These are phyloP conservation scores for Graptemys geographica DNA, from an alignment of 2,797 vertebrate species.

Conservation along the genomic window DNA sequence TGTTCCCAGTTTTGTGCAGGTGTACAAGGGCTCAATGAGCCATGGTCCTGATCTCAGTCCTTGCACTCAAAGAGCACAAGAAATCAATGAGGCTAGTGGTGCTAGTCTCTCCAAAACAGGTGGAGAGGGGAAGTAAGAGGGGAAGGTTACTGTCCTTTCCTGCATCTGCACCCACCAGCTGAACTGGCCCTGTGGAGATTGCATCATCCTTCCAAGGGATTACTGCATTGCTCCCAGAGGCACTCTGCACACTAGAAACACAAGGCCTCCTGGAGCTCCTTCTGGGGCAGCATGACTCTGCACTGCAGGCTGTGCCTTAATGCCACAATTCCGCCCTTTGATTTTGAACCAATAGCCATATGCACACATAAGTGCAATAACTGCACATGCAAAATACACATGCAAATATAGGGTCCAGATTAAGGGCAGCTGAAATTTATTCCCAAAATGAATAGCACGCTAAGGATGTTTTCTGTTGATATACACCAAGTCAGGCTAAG, in stretches of 20 bases:
- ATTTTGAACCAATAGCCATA: not conserved
- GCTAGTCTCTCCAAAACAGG: not conserved
- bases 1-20: not conserved
- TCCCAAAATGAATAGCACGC: not conserved
- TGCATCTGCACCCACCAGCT: not conserved
- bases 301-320: not conserved
- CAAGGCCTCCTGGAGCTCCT: not conserved
- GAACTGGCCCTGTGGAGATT: not conserved
- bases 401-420: not conserved
- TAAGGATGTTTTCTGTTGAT: constrained; percentile 74
- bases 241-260: not conserved
- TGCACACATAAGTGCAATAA: not conserved
- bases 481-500: constrained; percentile 73
- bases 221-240: not conserved
- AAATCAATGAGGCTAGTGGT: not conserved
- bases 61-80: not conserved
- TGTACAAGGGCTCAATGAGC: too few species aligned
- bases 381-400: fast-evolving
- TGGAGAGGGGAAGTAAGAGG: not conserved
- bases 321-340: not conserved
- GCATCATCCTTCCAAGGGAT: not conserved
- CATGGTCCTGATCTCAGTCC: not conserved
- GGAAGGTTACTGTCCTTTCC: not conserved
- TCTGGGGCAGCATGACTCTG: not conserved
- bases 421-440: not conserved